phyloP scores from a whole-genome alignment of 2,113 vertebrate species.

The Sapajus apella region DNA sequence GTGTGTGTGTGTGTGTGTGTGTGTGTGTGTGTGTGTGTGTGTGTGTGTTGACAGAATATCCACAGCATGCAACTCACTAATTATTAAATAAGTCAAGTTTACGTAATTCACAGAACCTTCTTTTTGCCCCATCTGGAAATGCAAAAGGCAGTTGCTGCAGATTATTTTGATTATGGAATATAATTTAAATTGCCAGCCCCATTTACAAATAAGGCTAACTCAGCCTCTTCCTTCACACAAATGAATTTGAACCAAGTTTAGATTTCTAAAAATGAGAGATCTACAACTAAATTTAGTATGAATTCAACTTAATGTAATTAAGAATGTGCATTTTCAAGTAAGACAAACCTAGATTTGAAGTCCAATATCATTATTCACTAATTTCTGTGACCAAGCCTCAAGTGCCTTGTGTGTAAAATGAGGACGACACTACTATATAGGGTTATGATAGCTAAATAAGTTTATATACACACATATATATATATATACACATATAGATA shows the following conservation, averaged over 20 bases:
- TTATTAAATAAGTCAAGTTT: constrained; percentile 17
- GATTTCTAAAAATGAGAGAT: constrained; percentile 54
- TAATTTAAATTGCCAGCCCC: background rate
- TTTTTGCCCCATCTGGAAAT: constrained; percentile 11
- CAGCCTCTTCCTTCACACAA: constrained; percentile 47
- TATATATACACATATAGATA: too few species aligned
- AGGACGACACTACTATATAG: background rate
- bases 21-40: background rate
- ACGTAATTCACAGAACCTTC: background rate
- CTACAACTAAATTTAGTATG: constrained; percentile 15
- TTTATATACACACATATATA: background rate
- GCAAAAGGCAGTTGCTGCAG: background rate
- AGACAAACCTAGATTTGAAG: background rate
- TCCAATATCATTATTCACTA: background rate
- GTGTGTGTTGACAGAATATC: background rate
- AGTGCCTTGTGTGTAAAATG: background rate
- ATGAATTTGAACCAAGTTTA: constrained; percentile 46
- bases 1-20: background rate
- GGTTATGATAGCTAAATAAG: background rate
- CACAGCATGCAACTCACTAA: background rate
- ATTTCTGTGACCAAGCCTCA: background rate
- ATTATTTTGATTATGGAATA: background rate
- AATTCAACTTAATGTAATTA: constrained; percentile 35
- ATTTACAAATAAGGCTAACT: constrained; percentile 51
- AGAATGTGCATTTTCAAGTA: background rate